Evolutionary conservation across 2,888 invertebrate species (phyloP), one percentile per base, ranked within the genome.

Genomic region (Drosophila ustulata): DNA sequence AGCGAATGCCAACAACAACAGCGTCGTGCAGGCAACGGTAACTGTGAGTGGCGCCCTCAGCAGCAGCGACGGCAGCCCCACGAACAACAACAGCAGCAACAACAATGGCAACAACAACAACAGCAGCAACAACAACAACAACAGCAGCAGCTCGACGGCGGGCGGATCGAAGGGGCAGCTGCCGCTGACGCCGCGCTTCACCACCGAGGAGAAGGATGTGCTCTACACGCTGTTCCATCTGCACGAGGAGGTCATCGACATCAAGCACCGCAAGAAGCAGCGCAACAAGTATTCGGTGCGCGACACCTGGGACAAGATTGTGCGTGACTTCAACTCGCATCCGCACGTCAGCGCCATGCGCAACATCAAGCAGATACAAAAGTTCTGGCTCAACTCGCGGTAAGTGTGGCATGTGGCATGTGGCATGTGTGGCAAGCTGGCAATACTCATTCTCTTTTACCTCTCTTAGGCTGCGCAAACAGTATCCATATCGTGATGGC

Each of bases 301-400:
- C 13, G 91, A 92, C 55, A 91, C 92, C 56, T 92, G 92, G 92
- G 91, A 92, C 49, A 83, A 89, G 68, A 92, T 92, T 58, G 89
- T 91, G 25, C 82, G 90, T 4, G 88, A 90, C 52, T 92, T 91
- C 61, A 92, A 92, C 63, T 83, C 82, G 18, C 89, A 92, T 75
- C 90, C 91, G n/a, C 82, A 83, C 37, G 89, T 91, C 8, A 84
- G 83, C 39, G 90, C 89, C 9, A 78, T 89, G 77, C 84, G 92
- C 7, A 92, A 92, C 74, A 77, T 92, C 3, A 92, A 92, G 74
- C 92, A 92, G 78, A 90, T 92, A 37, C 92, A 92, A 70, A 92
- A 92, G 75, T 92, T 92, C 69, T 92, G 92, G 92, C 81, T 92
- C 30, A 92, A 92, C 78, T 90, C 92, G 43, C 91, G 92, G 92